Evolutionary conservation across 2,888 invertebrate genomes (phyloP).

Genomic region (Criorhina ranunculi): DNA sequence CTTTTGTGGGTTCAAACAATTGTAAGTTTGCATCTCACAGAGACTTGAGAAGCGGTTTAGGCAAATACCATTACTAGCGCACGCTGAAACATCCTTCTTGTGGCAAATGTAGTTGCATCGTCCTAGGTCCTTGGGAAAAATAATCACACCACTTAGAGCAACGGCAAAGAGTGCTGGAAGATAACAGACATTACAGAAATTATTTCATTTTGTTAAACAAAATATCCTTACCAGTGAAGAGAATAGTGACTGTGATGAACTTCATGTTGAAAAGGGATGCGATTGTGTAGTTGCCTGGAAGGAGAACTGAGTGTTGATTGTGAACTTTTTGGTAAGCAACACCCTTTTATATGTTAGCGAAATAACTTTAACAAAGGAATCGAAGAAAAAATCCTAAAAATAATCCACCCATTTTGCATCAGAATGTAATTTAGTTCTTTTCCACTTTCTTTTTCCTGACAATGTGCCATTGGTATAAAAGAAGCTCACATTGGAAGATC

Average conservation of each 20-base stretch:
- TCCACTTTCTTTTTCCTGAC: background rate
- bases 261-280: slow-evolving; percentile 30
- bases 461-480: background rate
- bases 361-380: background rate
- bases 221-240: slow-evolving; percentile 30
- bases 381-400: background rate
- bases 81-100: slow-evolving; percentile 77
- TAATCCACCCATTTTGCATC: background rate
- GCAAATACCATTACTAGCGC: slow-evolving; percentile 80
- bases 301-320: background rate
- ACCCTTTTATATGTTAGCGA: slow-evolving; percentile 34
- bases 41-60: slow-evolving; percentile 81
- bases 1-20: slow-evolving; percentile 80
- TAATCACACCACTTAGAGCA: slow-evolving; percentile 30
- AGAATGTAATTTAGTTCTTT: background rate
- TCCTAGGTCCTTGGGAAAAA: slow-evolving; percentile 31
- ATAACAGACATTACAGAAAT: background rate
- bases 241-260: slow-evolving; percentile 15
- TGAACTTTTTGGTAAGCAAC: background rate
- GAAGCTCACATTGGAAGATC: background rate
- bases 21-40: slow-evolving; percentile 81
- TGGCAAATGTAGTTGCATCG: slow-evolving; percentile 63
- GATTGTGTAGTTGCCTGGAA: background rate
- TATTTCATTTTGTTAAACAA: background rate
- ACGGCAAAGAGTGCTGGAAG: slow-evolving; percentile 38